Conservation (phyloP, 2,797 vertebrate genomes). For the Spinibarbus caldwelli region DNA sequence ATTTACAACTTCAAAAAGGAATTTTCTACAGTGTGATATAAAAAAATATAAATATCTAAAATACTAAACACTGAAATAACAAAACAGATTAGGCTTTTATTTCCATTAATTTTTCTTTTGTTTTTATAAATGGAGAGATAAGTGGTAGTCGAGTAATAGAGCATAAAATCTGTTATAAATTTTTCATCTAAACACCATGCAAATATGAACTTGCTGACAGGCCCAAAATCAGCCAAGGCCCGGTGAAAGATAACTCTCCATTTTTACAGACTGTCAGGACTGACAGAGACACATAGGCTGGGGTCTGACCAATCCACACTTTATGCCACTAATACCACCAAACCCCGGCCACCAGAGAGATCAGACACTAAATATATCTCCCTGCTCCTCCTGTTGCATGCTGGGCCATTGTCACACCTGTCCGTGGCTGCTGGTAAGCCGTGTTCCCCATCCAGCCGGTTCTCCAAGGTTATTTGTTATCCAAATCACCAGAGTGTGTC, state of each 20-base stretch:
- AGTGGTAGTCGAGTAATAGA: background rate
- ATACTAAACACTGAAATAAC: no score
- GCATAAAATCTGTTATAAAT: background rate
- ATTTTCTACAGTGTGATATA: background rate
- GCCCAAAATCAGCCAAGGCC: background rate
- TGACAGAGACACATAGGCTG: slow-evolving; percentile 50
- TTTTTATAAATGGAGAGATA: no score
- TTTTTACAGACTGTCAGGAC: slow-evolving; percentile 36
- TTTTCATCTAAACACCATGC: background rate
- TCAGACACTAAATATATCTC: slow-evolving; percentile 35
- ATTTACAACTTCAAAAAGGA: no score
- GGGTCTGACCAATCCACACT: slow-evolving; percentile 25
- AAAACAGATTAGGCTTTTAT: background rate
- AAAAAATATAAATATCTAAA: no score
- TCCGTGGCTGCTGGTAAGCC: slow-evolving; percentile 27
- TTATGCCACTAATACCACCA: slow-evolving; percentile 19
- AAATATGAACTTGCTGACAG: background rate
- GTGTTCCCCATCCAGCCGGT: background rate
- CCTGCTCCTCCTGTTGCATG: slow-evolving; percentile 16
- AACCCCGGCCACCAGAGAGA: slow-evolving; percentile 22
- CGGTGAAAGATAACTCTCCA: slow-evolving; percentile 11
- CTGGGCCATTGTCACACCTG: slow-evolving; percentile 35
- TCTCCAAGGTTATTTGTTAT: slow-evolving; percentile 50
- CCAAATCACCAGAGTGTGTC: slow-evolving; percentile 47
- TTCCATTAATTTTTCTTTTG: background rate